A percentile compares a stretch with the other conserved stretches of the same genome.
These are phyloP conservation scores for Uropsilus gracilis DNA, from an alignment of 2,113 vertebrate species.

Conservation along the genomic window DNA sequence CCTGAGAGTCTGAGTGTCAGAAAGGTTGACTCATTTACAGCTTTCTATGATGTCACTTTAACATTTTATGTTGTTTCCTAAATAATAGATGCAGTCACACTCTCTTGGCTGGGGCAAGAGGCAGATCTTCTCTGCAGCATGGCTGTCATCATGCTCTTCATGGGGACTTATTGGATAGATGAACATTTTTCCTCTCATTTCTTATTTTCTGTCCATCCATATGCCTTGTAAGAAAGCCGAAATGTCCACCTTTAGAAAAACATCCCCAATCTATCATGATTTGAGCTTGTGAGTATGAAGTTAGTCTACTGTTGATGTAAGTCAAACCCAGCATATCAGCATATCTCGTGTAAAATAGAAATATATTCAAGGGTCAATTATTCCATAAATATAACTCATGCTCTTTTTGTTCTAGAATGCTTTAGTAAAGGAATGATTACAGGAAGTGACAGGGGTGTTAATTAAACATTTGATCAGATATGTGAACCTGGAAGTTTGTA, in stretches of 20 bases:
- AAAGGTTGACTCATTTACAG: conserved; percentile 78
- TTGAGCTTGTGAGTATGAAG: not conserved
- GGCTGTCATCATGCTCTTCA: not conserved
- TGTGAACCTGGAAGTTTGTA: not conserved
- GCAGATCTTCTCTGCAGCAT: not conserved
- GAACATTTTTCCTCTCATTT: not conserved
- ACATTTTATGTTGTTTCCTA: conserved; percentile 68
- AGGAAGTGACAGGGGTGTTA: not conserved
- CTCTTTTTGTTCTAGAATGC: not conserved
- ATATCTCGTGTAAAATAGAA: not conserved
- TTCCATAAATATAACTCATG: not conserved
- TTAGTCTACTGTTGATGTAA: not conserved
- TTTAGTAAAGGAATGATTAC: not conserved
- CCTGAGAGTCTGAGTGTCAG: conserved; percentile 70
- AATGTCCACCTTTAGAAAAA: not conserved
- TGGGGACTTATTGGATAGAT: not conserved
- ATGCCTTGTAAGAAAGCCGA: not conserved
- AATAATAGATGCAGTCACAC: conserved; percentile 62
- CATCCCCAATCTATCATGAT: not conserved
- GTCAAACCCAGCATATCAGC: not conserved
- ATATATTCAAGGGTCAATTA: not conserved
- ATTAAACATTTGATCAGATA: not conserved
- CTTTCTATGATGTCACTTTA: conserved; percentile 79
- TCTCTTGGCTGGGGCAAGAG: not conserved
- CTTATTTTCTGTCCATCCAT: not conserved